A percentile compares a stretch with the other conserved stretches of the same genome.
phyloP scores from a whole-genome alignment of 2,888 invertebrate species.

The Meghimatium bilineatum region DNA sequence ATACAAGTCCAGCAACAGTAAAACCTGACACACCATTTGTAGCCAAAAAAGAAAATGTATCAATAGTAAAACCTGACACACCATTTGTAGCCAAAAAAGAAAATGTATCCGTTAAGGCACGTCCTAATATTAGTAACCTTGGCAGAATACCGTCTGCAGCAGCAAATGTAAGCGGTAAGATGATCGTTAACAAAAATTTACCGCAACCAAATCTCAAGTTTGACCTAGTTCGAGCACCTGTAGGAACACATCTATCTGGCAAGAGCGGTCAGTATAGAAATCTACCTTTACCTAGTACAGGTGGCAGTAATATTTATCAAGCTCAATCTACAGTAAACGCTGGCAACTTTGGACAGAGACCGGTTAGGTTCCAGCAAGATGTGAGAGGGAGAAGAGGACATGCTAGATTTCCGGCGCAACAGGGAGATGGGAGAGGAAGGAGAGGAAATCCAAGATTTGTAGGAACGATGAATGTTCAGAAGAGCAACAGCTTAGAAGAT shows the following conservation, averaged over 20 bases:
- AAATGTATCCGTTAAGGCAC: background rate
- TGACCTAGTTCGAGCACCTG: background rate
- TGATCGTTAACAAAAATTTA: background rate
- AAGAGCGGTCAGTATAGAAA: background rate
- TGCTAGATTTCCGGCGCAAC: background rate
- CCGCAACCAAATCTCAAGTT: background rate
- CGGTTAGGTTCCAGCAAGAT: background rate
- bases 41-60: background rate
- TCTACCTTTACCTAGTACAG: background rate
- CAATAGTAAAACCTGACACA: background rate
- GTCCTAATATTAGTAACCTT: background rate
- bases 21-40: background rate
- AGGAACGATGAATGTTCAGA: background rate
- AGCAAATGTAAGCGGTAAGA: background rate
- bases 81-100: background rate
- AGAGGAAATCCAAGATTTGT: background rate
- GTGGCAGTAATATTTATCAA: background rate
- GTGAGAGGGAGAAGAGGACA: background rate
- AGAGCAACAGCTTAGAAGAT: conserved; percentile 21
- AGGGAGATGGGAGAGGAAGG: background rate
- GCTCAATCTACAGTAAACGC: background rate
- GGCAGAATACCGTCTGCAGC: background rate
- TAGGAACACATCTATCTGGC: background rate
- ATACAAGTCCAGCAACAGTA: background rate
- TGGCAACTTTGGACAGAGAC: background rate